phyloP scores from a whole-genome alignment of 2,113 vertebrate genomes.

The Neopipo cinnamomea region DNA sequence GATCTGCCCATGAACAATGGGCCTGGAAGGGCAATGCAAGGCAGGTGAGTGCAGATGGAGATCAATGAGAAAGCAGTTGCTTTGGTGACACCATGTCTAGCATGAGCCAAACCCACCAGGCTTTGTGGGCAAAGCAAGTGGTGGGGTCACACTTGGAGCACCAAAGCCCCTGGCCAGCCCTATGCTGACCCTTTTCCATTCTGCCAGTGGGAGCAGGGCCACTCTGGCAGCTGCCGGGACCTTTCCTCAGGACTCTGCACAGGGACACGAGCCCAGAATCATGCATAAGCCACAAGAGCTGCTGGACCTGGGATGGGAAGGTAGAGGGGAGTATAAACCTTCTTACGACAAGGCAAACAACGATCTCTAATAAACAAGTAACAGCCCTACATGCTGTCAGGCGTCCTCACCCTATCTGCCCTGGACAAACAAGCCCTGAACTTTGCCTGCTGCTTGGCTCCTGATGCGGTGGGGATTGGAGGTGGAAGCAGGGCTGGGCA shows the following conservation, averaged over 20 bases:
- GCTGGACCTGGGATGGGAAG: background rate
- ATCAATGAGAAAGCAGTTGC: background rate
- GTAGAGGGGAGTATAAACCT: background rate
- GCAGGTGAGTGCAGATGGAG: background rate
- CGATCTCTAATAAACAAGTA: background rate
- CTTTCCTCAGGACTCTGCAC: background rate
- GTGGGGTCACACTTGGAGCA: background rate
- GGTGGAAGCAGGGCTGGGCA: fast-evolving
- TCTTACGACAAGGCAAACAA: background rate
- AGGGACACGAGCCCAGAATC: fast-evolving
- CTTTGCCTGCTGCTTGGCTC: slow-evolving; percentile 27
- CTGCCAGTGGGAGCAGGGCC: fast-evolving
- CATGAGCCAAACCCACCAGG: background rate
- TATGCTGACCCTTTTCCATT: background rate
- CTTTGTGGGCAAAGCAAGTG: background rate
- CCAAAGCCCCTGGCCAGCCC: background rate
- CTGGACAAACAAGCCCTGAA: slow-evolving; percentile 36
- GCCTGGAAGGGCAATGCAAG: background rate
- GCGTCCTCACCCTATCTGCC: background rate
- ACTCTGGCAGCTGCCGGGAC: background rate
- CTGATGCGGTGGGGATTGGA: fast-evolving
- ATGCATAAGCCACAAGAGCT: background rate
- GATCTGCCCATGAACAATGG: background rate
- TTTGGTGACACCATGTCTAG: background rate
- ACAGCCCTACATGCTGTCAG: background rate